Evolutionary conservation across 1,140 invertebrate species (phyloP).

Genomic region (Dendrolimus kikuchii): DNA sequence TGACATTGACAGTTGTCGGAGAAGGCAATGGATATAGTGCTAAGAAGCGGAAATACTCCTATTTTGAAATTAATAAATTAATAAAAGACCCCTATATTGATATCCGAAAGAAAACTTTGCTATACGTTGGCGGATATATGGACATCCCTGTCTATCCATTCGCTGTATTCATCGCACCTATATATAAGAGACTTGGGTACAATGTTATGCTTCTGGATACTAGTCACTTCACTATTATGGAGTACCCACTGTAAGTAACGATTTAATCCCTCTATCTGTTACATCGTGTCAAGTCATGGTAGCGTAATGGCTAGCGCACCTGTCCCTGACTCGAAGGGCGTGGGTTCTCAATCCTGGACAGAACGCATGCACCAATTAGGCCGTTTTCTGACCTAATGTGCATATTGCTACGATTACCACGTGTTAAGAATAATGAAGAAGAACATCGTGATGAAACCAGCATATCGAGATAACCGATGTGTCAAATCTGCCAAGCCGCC

Average conservation of each 20-base stretch:
- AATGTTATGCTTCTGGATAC: conserved; percentile 43
- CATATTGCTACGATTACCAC: too few species aligned
- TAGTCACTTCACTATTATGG: conserved; percentile 32
- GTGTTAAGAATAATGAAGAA: too few species aligned
- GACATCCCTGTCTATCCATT: conserved; percentile 36
- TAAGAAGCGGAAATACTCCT: conserved; percentile 30
- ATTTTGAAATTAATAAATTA: conserved; percentile 39
- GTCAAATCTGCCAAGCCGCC: too few species aligned
- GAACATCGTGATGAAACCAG: too few species aligned
- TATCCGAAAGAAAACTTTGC: conserved; percentile 34
- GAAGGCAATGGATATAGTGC: conserved; percentile 8
- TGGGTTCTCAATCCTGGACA: too few species aligned
- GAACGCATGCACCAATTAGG: too few species aligned
- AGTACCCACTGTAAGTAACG: conserved; percentile 44
- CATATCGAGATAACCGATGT: too few species aligned
- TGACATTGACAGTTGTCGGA: conserved; percentile 23
- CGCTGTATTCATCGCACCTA: conserved; percentile 11
- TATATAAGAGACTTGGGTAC: conserved; percentile 34
- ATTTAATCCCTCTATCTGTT: too few species aligned
- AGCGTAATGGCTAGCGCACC: too few species aligned
- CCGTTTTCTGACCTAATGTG: too few species aligned
- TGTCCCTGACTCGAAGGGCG: too few species aligned
- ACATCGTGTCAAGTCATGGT: too few species aligned
- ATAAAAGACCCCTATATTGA: conserved; percentile 35
- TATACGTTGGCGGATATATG: conserved; percentile 41